Evolutionary conservation across 2,113 vertebrate species (phyloP).

Genomic region (Nothocercus julius): DNA sequence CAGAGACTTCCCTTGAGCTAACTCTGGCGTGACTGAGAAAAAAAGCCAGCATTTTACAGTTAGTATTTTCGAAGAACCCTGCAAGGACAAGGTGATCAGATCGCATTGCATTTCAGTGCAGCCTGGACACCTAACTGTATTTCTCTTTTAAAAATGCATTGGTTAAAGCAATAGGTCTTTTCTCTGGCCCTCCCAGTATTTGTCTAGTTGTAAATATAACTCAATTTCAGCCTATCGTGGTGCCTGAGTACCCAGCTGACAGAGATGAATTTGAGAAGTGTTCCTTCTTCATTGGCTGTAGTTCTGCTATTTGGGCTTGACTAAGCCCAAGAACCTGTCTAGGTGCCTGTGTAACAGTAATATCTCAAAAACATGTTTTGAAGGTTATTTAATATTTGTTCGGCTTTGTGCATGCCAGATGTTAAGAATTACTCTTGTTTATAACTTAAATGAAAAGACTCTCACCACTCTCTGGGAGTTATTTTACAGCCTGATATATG

Average conservation of each 20-base stretch:
- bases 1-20: neutral
- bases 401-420: neutral
- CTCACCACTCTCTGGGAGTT: neutral
- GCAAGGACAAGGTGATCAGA: neutral
- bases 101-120: neutral
- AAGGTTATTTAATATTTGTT: neutral
- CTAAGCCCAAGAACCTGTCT: neutral
- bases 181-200: neutral
- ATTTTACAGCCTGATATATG: neutral
- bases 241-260: neutral
- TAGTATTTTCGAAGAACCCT: neutral
- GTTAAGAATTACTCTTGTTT: slow-evolving; percentile 4
- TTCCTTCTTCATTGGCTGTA: neutral
- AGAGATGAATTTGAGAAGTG: neutral
- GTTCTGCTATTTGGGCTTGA: neutral
- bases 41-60: neutral
- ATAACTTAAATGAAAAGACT: neutral
- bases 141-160: neutral
- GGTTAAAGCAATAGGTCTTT: neutral
- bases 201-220: neutral
- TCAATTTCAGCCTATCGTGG: neutral
- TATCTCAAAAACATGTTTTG: neutral
- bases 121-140: neutral
- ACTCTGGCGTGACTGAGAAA: neutral
- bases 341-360: neutral